Base-by-base conservation (phyloP, 2,888 invertebrate genomes). In the Leptothorax acervorum region DNA sequence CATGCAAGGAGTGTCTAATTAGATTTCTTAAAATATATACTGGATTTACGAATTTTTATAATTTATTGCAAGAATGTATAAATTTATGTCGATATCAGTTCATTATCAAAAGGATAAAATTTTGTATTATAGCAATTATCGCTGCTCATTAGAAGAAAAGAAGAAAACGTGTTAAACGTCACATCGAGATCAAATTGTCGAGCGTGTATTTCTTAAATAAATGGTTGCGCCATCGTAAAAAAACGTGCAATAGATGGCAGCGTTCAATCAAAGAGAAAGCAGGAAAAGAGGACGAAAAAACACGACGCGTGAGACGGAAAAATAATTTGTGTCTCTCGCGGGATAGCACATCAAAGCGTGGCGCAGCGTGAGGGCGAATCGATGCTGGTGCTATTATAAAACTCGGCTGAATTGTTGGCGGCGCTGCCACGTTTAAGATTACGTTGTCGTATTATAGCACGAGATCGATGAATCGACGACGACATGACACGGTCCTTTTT, bases 331-430 rank as follows among this genome's bases (percentile, higher is more conserved):
- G 55, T 82, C 28, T 68, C 42, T 70, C 73, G 74, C 35, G 53
- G 48, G 73, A 74, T 79, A 75, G 23, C 23, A 74, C 68, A 63
- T 62, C 48, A 71, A 74, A 63, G 76, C 15, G 23, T 66, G 48
- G 18, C 28, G 18, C 57, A 55, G 62, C 66, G 35, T 28, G 79
- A 51, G 68, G 62, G 60, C 83, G 51, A 90, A 89, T 90, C 87
- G 90, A 88, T 88, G 85, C 74, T 85, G 76, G 81, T 51, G 68
- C 83, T 83, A 79, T 85, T 87, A 85, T 85, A 76, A 85, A 85
- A 85, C 83, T 86, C 75, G 74, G 23, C 75, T 68, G 62, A 82
- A 82, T 79, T 62, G 86, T 81, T 45, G 39, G 75, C 60, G 35
- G 70, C 51, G 65, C 57, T 74, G 53, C 63, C 53, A 75, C 60